phyloP scores from a whole-genome alignment of 1,140 invertebrate genomes.

The Drosophila sturtevanti region DNA sequence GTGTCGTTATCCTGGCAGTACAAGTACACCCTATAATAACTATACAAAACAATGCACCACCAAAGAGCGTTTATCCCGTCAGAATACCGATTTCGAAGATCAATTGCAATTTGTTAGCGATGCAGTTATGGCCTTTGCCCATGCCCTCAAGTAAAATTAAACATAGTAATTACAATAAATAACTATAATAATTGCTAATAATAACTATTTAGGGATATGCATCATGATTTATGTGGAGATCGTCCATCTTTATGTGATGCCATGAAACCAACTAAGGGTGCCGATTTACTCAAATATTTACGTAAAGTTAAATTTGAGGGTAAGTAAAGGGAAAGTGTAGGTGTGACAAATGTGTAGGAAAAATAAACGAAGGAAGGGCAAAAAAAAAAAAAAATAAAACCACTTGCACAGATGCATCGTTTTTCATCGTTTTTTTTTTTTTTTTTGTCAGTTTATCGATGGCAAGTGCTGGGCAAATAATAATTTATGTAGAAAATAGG shows the following conservation, averaged over 20 bases:
- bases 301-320: conserved; percentile 93
- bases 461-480: conserved; percentile 61
- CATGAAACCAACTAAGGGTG: conserved; percentile 95
- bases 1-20: conserved; percentile 90
- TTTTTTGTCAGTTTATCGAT: too few relatives aligned
- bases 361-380: too few relatives aligned
- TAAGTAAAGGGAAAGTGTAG: conserved; percentile 82
- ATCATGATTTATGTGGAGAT: conserved; percentile 89
- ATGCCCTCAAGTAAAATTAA: conserved; percentile 89
- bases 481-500: conserved; percentile 62
- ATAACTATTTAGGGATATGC: conserved; percentile 89
- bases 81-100: conserved; percentile 93
- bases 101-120: conserved; percentile 97
- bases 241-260: conserved; percentile 90
- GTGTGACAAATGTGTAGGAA: not conserved
- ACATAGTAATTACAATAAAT: not conserved
- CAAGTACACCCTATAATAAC: conserved; percentile 92
- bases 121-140: conserved; percentile 95
- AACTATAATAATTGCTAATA: not conserved
- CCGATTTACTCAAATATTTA: conserved; percentile 91
- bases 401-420: not conserved
- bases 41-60: conserved; percentile 88
- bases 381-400: too few relatives aligned
- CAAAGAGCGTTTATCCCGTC: conserved; percentile 87
- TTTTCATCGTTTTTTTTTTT: not conserved